phyloP scores from a whole-genome alignment of 2,888 invertebrate genomes.

The Temnothorax rugatulus region DNA sequence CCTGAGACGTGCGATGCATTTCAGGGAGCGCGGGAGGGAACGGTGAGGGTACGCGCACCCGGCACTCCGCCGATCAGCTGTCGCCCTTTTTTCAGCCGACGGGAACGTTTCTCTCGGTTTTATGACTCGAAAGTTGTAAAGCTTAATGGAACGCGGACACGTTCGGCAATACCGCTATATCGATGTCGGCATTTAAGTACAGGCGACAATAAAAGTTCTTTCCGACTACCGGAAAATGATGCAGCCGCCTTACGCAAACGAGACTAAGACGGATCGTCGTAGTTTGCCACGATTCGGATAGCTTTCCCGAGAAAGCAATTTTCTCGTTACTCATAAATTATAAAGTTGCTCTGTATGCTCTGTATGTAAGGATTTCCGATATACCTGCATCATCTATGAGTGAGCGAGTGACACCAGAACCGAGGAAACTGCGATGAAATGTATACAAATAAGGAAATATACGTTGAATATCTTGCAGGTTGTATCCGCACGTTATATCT shows the following conservation, averaged over 20 bases:
- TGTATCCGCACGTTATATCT: not conserved
- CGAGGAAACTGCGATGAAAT: constrained; percentile 1
- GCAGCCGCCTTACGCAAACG: not conserved
- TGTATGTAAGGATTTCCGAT: not conserved
- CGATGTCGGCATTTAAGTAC: constrained; percentile 42
- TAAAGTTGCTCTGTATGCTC: not conserved
- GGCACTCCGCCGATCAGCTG: constrained; percentile 45
- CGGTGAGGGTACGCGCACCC: constrained; percentile 17
- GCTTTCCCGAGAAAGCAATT: constrained; percentile 11
- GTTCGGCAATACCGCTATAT: constrained; percentile 20
- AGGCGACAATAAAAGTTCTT: constrained; percentile 42
- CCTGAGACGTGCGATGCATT: constrained; percentile 16
- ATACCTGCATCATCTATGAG: not conserved
- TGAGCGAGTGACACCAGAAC: not conserved
- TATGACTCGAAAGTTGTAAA: constrained; percentile 45
- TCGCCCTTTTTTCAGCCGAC: constrained; percentile 39
- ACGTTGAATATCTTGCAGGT: not conserved
- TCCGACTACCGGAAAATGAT: constrained; percentile 2
- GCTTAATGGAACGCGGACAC: constrained; percentile 46
- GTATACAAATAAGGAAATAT: not conserved
- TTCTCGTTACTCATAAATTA: constrained; percentile 10
- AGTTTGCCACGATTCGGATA: not conserved
- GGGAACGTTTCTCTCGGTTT: constrained; percentile 22
- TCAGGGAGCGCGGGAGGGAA: not conserved
- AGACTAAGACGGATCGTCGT: constrained; percentile 1